These are phyloP conservation scores for Macquaria australasica DNA, from an alignment of 2,113 vertebrate genomes.

Conservation along the genomic window DNA sequence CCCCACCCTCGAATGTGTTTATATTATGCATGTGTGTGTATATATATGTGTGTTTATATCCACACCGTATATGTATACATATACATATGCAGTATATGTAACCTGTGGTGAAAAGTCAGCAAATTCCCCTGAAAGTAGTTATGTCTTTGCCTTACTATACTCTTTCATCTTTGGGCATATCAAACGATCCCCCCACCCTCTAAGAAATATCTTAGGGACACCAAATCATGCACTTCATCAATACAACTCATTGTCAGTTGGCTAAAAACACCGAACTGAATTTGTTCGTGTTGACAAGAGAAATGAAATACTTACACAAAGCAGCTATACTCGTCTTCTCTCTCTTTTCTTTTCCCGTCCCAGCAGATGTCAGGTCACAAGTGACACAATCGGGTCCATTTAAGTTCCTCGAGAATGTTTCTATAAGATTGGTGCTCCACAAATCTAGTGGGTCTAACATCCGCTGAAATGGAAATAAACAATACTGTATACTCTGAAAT, in stretches of 20 bases:
- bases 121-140: slow-evolving; percentile 80
- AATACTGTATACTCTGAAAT: slow-evolving; percentile 3
- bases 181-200: slow-evolving; percentile 51
- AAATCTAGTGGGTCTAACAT: slow-evolving; percentile 39
- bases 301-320: slow-evolving; percentile 59
- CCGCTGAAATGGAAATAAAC: slow-evolving; percentile 35
- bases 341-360: slow-evolving; percentile 32
- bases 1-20: slow-evolving; percentile 82
- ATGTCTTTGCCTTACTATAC: slow-evolving; percentile 84
- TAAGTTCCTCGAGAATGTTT: slow-evolving; percentile 52
- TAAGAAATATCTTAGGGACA: slow-evolving; percentile 35
- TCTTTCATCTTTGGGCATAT: slow-evolving; percentile 74
- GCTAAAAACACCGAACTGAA: slow-evolving; percentile 34
- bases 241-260: slow-evolving; percentile 42
- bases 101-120: slow-evolving; percentile 81
- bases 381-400: slow-evolving; percentile 44
- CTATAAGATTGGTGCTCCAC: slow-evolving; percentile 70
- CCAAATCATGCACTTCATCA: slow-evolving; percentile 54
- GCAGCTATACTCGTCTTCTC: slow-evolving; percentile 57
- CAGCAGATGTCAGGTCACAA: slow-evolving; percentile 52
- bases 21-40: slow-evolving; percentile 87
- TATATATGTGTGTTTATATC: slow-evolving; percentile 86
- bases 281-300: slow-evolving; percentile 21
- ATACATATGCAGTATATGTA: slow-evolving; percentile 86
- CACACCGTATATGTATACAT: slow-evolving; percentile 87